Evolutionary conservation across 2,888 invertebrate genomes (phyloP).

Genomic region (Dryococelus australis): DNA sequence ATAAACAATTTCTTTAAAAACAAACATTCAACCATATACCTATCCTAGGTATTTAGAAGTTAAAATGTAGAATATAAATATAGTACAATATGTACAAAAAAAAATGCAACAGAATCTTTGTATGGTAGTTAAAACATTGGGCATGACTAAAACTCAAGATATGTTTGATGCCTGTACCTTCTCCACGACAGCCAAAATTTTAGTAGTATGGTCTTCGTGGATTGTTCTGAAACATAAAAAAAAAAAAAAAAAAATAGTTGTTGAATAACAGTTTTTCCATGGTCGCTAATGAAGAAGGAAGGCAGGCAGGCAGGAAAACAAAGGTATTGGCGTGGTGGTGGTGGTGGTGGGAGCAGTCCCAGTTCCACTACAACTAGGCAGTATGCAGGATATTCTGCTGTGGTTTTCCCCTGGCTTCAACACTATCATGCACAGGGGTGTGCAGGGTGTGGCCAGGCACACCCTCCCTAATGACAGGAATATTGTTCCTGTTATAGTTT

Average conservation of each 20-base stretch:
- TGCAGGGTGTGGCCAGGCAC: too few relatives aligned
- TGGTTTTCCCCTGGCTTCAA: too few relatives aligned
- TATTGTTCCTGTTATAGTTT: too few relatives aligned
- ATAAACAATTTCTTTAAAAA: neutral
- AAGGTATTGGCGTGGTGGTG: too few relatives aligned
- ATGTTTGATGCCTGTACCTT: constrained; percentile 8
- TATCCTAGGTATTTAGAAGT: neutral
- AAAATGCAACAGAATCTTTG: neutral
- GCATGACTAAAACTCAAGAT: neutral
- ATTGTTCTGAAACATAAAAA: neutral
- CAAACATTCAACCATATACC: neutral
- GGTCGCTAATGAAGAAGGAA: too few relatives aligned
- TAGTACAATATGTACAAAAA: neutral
- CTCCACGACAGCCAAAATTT: neutral
- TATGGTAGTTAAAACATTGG: neutral
- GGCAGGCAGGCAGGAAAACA: too few relatives aligned
- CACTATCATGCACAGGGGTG: too few relatives aligned
- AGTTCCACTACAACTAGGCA: too few relatives aligned
- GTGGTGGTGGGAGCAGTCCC: too few relatives aligned
- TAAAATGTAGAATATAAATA: neutral
- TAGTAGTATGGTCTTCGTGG: neutral
- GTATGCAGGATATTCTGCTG: too few relatives aligned
- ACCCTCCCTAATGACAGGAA: too few relatives aligned
- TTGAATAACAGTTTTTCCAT: neutral
- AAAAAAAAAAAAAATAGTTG: neutral